phyloP scores from a whole-genome alignment of 2,888 invertebrate species.

The Pristionchus japonicus region DNA sequence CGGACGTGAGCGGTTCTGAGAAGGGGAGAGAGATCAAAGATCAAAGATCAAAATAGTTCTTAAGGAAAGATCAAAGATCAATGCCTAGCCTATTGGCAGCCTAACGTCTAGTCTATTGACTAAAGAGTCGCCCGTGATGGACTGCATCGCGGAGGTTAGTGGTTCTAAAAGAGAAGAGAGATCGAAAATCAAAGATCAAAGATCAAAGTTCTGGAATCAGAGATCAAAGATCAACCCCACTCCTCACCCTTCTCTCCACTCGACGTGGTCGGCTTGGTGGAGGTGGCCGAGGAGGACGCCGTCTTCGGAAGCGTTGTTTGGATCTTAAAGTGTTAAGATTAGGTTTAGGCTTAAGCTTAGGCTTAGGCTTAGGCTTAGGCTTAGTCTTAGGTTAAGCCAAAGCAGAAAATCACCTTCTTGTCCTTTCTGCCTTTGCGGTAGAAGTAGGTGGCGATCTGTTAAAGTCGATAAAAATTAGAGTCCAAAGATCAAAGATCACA shows the following conservation, averaged over 20 bases:
- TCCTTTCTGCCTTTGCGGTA: neutral
- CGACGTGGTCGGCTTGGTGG: neutral
- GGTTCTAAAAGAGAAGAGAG: neutral
- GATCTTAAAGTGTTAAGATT: no score
- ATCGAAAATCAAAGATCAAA: neutral
- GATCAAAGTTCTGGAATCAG: neutral
- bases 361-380: no score
- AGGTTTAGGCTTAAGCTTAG: no score
- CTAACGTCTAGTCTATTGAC: no score
- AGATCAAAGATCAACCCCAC: neutral
- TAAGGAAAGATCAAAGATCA: neutral
- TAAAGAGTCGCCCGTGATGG: neutral
- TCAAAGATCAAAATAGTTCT: neutral
- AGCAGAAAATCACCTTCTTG: no score
- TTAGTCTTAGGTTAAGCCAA: no score
- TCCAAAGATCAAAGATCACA: no score
- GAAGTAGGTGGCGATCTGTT: neutral
- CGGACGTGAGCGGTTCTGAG: conserved; percentile 15
- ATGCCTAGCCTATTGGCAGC: no score
- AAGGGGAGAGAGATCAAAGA: neutral
- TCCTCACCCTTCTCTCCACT: neutral
- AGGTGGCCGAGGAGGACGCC: neutral
- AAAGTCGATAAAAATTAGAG: neutral
- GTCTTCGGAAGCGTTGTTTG: neutral
- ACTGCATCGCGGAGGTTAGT: neutral